phyloP scores from a whole-genome alignment of 2,888 invertebrate genomes.

The Hybos culiciformis region DNA sequence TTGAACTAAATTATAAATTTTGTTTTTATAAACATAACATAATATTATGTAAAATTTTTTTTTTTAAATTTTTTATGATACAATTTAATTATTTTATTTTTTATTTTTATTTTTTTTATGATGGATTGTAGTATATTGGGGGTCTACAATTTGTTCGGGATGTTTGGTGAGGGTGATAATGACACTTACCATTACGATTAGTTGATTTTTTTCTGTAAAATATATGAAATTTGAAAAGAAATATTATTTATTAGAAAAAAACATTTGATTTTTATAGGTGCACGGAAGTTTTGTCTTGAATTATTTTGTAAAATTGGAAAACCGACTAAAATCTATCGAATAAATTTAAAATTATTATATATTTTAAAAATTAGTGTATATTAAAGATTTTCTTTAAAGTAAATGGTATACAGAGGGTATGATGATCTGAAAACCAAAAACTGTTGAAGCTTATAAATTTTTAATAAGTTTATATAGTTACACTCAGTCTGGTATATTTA shows the following conservation, averaged over 20 bases:
- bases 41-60: neutral
- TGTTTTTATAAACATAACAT: neutral
- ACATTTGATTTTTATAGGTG: too few relatives aligned
- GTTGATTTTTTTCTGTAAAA: slow-evolving; percentile 31
- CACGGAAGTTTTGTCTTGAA: too few relatives aligned
- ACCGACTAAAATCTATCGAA: too few relatives aligned
- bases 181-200: slow-evolving; percentile 34
- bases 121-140: slow-evolving; percentile 15
- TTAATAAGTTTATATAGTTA: neutral
- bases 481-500: neutral
- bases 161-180: slow-evolving; percentile 15
- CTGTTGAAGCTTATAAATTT: neutral
- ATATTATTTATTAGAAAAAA: slow-evolving; percentile 1
- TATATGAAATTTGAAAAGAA: slow-evolving; percentile 1
- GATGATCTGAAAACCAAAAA: too few relatives aligned
- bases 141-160: slow-evolving; percentile 16
- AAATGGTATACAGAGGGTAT: too few relatives aligned
- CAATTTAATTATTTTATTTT: slow-evolving; percentile 14
- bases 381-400: too few relatives aligned
- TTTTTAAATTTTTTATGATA: neutral
- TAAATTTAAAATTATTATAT: too few relatives aligned
- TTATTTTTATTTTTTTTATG: neutral
- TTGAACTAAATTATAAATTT: neutral
- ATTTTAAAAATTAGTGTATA: too few relatives aligned
- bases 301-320: too few relatives aligned